Evolutionary conservation across 2,113 vertebrate species (phyloP), one percentile per base, ranked within the genome.

Genomic region (Symphodus melops): DNA sequence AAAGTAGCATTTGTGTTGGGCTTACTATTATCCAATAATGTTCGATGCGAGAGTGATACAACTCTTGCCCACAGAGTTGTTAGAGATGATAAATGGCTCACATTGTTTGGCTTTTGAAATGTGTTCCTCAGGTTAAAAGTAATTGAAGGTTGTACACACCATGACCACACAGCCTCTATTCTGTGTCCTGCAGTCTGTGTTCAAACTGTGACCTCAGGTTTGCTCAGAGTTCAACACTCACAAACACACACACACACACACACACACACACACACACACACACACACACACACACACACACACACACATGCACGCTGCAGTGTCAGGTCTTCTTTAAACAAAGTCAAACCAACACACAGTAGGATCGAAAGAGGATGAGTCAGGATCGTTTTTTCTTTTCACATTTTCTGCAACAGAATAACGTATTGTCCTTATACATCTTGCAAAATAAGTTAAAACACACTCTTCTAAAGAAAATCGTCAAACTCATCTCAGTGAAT

Each of bases 131-230:
- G 25, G 74, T 37, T 72, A 21, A 63, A 80, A 79, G 58, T 25
- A 53, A 72, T 52, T 33, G 46, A 66, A 41, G 52, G 59, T 60
- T n/a, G 9, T 19, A 36, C 51, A 36, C 51, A 66, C 20, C 54
- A 23, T 55, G 51, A 52, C 25, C 55, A 48, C 9, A 28, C 20
- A 19, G 46, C 64, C 46, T 82, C 20, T 20, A 19, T 73, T 62
- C 25, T 21, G 16, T 79, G 51, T 68, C 60, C 65, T n/a, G 21
- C 28, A 39, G 44, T 11, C 54, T 67, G 65, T 67, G 21, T 75
- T 86, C 56, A 68, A 59, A 84, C 59, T 61, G 68, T 82, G 78
- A 80, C 73, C 66, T 60, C 63, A 42, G 53, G 66, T 58, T 33
- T 65, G 65, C 37, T 84, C 46, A 6, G 46, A 19, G 46, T 17